Percentiles rank a stretch among this genome's conserved stretches.
Conservation (phyloP, 2,113 vertebrate species). For the Recurvirostra avosetta region DNA sequence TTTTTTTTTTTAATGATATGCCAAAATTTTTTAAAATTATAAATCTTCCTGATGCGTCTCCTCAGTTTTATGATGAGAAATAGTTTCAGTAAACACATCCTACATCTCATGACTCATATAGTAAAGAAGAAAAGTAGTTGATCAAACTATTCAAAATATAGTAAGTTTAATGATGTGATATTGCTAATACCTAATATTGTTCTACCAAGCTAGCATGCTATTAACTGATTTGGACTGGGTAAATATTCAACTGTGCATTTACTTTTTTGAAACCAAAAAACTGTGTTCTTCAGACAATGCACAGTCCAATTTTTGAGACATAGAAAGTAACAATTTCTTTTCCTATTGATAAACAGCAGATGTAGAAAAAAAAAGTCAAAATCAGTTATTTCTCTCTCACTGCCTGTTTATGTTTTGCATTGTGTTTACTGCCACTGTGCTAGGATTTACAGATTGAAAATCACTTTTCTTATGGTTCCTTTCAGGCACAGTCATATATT, state of each 20-base stretch:
- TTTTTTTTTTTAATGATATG: background rate
- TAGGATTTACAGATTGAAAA: background rate
- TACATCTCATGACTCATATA: background rate
- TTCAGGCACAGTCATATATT: accelerated
- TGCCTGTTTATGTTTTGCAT: background rate
- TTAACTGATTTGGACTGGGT: background rate
- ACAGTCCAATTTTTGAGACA: background rate
- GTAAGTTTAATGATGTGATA: background rate
- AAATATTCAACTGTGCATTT: background rate
- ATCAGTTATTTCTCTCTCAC: background rate
- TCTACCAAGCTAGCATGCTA: too few species aligned
- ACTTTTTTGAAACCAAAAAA: background rate
- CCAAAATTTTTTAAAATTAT: background rate
- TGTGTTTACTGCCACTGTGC: background rate
- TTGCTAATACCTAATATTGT: background rate
- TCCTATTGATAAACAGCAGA: background rate
- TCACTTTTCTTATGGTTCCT: background rate
- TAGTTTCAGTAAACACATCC: background rate
- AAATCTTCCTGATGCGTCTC: background rate
- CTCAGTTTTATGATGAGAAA: background rate
- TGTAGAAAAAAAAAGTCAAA: background rate
- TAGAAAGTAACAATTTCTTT: background rate
- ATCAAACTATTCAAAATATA: background rate
- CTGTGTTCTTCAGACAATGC: background rate
- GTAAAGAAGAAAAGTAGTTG: background rate